Base-by-base conservation (phyloP, 2,113 vertebrate species). In the Sminthopsis crassicaudata region DNA sequence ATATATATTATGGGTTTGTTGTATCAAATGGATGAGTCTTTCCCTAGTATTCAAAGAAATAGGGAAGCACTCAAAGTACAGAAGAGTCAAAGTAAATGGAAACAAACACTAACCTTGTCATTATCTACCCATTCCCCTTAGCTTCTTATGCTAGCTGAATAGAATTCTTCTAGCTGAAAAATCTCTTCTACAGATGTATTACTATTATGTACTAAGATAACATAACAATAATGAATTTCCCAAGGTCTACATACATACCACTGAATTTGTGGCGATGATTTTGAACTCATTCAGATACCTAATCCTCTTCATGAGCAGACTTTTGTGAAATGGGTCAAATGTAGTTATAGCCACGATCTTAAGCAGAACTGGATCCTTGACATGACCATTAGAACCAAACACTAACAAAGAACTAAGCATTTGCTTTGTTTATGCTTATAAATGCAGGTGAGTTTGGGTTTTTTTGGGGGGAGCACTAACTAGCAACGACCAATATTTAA, bases 21-120 rank as follows among this genome's bases (percentile, higher is more conserved):
- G 12, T 60, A 60, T 14, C 25, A 8, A 60, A 12, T 30, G 27
- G 30, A 60, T 60, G 27, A 11, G 57, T 60, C 53, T 67, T n/a
- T 54, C 27, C 11, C 60, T 55, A 54, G 3, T 36, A 90, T 89
- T 94, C 53, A 55, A 76, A 36, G 76, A 96, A 94, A 50, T 0
- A 19, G 0, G 2, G 50, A 90, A 19, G 46, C 1, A 2, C 84
- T 89, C 46, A 26, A 96, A 88, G 48, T 12, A 54, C 57, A 36
- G 54, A 53, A 96, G 67, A 53, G 36, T 84, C 23, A n/a, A 27
- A 95, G 90, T 53, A 76, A 91, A 96, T 52, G 30, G 54, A 95
- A 93, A 54, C 48, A 94, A 93, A 10, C 30, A 93, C 55, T 24
- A 92, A 46, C 27, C 36, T 46, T 36, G 30, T 26, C 2, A 4